Conservation (phyloP, 2,113 vertebrate species). For the Diglossa brunneiventris region DNA sequence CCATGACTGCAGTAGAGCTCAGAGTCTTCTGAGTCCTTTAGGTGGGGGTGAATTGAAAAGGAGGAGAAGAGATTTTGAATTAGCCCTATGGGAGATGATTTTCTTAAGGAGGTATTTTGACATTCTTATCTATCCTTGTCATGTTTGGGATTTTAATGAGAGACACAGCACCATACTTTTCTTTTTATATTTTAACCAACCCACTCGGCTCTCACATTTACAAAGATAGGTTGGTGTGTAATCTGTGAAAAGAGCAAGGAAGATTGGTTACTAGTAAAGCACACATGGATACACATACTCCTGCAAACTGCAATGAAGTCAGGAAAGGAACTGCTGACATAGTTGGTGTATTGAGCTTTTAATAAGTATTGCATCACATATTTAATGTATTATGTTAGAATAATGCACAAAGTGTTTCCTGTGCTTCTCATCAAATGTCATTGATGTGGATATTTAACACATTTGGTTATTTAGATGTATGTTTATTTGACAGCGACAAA, state of each 20-base stretch:
- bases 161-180: background rate
- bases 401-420: background rate
- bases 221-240: background rate
- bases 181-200: background rate
- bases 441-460: background rate
- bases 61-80: background rate
- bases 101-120: background rate
- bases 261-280: background rate
- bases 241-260: background rate
- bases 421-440: background rate
- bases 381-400: background rate
- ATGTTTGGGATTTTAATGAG: background rate
- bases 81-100: background rate
- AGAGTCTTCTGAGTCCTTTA: background rate
- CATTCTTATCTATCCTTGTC: background rate
- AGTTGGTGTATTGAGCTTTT: background rate
- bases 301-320: background rate
- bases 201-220: background rate
- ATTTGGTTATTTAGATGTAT: background rate
- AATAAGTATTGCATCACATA: background rate
- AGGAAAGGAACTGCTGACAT: background rate
- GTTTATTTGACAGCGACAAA: background rate
- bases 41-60: background rate
- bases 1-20: background rate
- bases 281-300: background rate